Evolutionary conservation across 2,113 vertebrate species (phyloP).

Genomic region (Solea senegalensis): DNA sequence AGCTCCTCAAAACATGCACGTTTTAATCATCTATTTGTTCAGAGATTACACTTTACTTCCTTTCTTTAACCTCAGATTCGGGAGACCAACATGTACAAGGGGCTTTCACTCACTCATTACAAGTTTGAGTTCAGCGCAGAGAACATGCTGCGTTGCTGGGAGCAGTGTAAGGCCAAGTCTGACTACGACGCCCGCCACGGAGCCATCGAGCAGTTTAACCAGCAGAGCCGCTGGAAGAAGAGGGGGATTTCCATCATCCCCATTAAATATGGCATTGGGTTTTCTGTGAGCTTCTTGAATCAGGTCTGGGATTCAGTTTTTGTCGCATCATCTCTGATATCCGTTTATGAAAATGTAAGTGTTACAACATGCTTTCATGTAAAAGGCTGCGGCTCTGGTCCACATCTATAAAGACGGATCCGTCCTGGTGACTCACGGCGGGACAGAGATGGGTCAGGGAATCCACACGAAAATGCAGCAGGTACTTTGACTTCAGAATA

Average conservation of each 20-base stretch:
- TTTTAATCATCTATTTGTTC: too few relatives aligned
- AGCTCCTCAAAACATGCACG: too few relatives aligned
- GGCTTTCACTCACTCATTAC: slow-evolving; percentile 79
- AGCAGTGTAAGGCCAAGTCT: slow-evolving; percentile 81
- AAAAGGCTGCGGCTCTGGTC: slow-evolving; percentile 84
- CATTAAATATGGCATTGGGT: slow-evolving; percentile 86
- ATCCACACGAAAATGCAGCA: slow-evolving; percentile 87
- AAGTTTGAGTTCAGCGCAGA: slow-evolving; percentile 82
- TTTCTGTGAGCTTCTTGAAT: slow-evolving; percentile 76
- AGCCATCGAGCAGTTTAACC: slow-evolving; percentile 81
- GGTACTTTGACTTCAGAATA: slow-evolving; percentile 28
- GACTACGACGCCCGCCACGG: slow-evolving; percentile 66
- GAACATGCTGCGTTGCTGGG: slow-evolving; percentile 84
- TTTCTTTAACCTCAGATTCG: slow-evolving; percentile 73
- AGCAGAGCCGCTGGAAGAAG: slow-evolving; percentile 87
- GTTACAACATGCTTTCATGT: background rate
- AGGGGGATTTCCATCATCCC: slow-evolving; percentile 85
- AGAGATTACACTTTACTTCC: background rate
- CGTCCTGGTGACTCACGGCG: slow-evolving; percentile 85
- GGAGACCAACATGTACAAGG: slow-evolving; percentile 87
- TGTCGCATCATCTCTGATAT: too few relatives aligned
- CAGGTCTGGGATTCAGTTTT: slow-evolving; percentile 71
- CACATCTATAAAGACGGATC: slow-evolving; percentile 88
- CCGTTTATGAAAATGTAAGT: too few relatives aligned
- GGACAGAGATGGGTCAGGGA: slow-evolving; percentile 88